Base-by-base conservation (phyloP, 2,888 invertebrate genomes). In the Thymelicus sylvestris region DNA sequence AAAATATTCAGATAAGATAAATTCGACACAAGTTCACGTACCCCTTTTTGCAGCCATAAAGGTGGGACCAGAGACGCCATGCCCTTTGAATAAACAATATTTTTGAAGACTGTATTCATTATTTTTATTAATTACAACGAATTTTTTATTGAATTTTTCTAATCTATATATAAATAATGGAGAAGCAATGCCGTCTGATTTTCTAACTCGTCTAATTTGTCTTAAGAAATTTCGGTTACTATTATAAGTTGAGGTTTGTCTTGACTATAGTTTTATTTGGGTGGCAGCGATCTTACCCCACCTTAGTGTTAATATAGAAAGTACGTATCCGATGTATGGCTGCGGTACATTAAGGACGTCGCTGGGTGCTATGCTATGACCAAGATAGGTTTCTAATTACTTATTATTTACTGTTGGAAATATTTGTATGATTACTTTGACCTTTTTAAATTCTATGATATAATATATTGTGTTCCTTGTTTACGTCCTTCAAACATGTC, bases 281-380 rank as follows among this genome's bases (percentile, higher is more conserved):
- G 55, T 55, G 61, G 15, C 55, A 55, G 68, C 68, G 68, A 63
- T 38, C 41, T 52, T 52, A 55, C 61, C 67, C 67, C 67, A 63
- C 68, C 63, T 57, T 57, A 55, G 61, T 47, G 57, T 66, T 60
- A 12, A 48, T 66, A 19, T 39, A 63, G 10, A 62, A 24, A 55
- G 55, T 24, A 55, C 55, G 55, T 55, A 55, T 24, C 24, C 12
- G 24, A 12, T 24, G 50, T 81, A 80, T 72, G 78, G 77, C 60
- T 61, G 60, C 70, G 79, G 74, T 76, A 80, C 71, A 78, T 74
- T 75, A 74, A 70, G 77, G 63, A 76, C 76, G 79, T 83, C 82
- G 85, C 82, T 83, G 84, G 90, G 90, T 90, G 90, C 90, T 90
- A 88, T 82, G 88, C 82, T 86, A 88, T 86, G 90, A 91, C 89